Conservation (phyloP, 2,888 invertebrate species). For the Gandaritis pyraliata region DNA sequence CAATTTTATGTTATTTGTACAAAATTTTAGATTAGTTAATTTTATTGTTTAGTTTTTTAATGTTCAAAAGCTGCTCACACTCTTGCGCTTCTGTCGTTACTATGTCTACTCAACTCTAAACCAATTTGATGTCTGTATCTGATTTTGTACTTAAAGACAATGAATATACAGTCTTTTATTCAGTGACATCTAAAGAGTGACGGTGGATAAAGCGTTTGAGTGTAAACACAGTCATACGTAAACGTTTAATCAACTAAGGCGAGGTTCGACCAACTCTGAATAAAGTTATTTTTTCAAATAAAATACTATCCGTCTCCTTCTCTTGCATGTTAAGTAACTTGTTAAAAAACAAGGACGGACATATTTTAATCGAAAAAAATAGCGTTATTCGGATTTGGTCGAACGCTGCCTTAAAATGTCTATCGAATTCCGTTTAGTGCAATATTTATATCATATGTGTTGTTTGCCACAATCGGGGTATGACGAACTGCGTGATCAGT, state of each 20-base stretch:
- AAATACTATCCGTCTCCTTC: too few relatives aligned
- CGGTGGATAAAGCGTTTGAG: not conserved
- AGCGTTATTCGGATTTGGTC: too few relatives aligned
- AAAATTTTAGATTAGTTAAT: conserved; percentile 52
- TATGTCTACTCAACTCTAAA: too few relatives aligned
- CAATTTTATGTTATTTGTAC: conserved; percentile 49
- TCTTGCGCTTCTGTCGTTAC: not conserved
- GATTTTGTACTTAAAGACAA: not conserved
- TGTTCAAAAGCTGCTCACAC: conserved; percentile 10
- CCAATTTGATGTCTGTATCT: not conserved
- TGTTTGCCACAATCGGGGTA: not conserved
- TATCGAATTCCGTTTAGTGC: conserved; percentile 23
- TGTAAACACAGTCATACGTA: not conserved
- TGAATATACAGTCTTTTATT: not conserved
- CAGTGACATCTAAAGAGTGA: not conserved
- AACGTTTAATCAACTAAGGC: conserved; percentile 16
- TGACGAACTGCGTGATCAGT: not conserved
- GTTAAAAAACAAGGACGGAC: too few relatives aligned
- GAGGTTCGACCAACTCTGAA: too few relatives aligned
- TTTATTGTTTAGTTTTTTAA: conserved; percentile 38
- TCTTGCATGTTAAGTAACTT: too few relatives aligned
- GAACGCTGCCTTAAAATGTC: too few relatives aligned
- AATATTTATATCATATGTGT: conserved; percentile 10
- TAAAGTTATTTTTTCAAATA: too few relatives aligned
- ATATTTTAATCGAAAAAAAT: too few relatives aligned